Evolutionary conservation across 2,113 vertebrate genomes (phyloP), one percentile per base, ranked within the genome.

Genomic region (Stigmatopora argus): DNA sequence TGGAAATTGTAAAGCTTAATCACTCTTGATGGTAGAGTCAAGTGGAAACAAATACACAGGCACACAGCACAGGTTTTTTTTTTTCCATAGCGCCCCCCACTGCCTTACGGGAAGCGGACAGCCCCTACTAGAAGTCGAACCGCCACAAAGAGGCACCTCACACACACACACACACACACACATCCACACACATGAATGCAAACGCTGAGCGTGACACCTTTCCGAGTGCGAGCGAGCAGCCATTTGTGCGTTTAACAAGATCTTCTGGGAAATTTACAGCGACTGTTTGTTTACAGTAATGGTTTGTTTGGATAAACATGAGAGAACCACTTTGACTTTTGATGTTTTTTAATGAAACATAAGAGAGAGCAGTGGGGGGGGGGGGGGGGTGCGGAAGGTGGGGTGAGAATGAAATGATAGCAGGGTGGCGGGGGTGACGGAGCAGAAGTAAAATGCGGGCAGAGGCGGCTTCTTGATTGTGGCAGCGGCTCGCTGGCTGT

Each of bases 171-270:
- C 59, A 44, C 77, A 84, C 78, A 82, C 78, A 78, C 75, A 77
- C 80, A 81, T 31, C 26, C 78, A 77, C 59, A 44, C 77, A 84
- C 78, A 82, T 79, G 78, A 74, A 77, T 79, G 79, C 82, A 89
- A 86, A 80, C 84, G 85, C 87, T 89, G 87, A 89, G 86, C 80
- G 85, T 80, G 86, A 89, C 87, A 89, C 85, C 87, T 86, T 79
- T 81, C 12, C 12, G 69, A 63, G 74, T 78, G 86, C 77, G 83
- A 85, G 83, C 75, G 78, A 85, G 85, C 81, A 78, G 83, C 80
- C 85, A 84, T 89, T 89, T 87, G 81, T 86, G 87, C 77, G 79
- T 89, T 89, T 89, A 89, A 89, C 86, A 87, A 89, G 87, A 87
- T 87, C 87, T 89, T 86, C 84, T 86, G 87, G 87, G 87, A 89